Percentiles rank a stretch among this genome's conserved stretches.
Evolutionary conservation across 1,140 invertebrate species (phyloP).

Genomic region (Holcopasites calliopsidis): DNA sequence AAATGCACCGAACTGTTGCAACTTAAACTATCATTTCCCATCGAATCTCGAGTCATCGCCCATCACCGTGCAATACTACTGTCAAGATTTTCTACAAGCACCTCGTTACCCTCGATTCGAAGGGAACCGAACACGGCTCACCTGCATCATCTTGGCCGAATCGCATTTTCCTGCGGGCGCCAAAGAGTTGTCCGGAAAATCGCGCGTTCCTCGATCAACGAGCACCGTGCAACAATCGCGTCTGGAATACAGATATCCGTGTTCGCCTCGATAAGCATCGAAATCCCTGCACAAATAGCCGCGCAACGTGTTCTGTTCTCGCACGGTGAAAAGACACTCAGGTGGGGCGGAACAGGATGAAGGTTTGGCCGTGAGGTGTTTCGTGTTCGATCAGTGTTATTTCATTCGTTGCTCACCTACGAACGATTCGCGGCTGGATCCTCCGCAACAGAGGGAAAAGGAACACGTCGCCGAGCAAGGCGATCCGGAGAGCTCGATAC

Average conservation of each 20-base stretch:
- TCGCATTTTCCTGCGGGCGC: not conserved
- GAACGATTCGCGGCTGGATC: conserved; percentile 11
- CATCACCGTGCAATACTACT: no score
- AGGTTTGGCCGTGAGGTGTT: conserved; percentile 31
- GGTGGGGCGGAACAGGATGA: conserved; percentile 42
- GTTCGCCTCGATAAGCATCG: conserved; percentile 47
- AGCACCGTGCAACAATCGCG: not conserved
- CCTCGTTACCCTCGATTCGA: no score
- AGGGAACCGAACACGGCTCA: not conserved
- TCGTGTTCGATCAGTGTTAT: conserved; percentile 53
- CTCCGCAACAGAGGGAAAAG: no score
- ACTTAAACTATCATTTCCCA: no score
- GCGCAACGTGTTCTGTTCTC: not conserved
- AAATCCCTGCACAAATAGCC: conserved; percentile 38
- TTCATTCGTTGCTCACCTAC: conserved; percentile 40
- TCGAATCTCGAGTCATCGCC: no score
- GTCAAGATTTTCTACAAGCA: no score
- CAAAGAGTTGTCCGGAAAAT: not conserved
- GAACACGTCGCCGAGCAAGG: not conserved
- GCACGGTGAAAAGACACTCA: conserved; percentile 8
- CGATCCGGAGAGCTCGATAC: not conserved
- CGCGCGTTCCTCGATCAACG: not conserved
- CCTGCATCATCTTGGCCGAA: not conserved
- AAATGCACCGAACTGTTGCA: no score
- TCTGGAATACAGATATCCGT: conserved; percentile 13